Base-by-base conservation (phyloP, 2,797 vertebrate genomes). In the Sebastes iracundus region DNA sequence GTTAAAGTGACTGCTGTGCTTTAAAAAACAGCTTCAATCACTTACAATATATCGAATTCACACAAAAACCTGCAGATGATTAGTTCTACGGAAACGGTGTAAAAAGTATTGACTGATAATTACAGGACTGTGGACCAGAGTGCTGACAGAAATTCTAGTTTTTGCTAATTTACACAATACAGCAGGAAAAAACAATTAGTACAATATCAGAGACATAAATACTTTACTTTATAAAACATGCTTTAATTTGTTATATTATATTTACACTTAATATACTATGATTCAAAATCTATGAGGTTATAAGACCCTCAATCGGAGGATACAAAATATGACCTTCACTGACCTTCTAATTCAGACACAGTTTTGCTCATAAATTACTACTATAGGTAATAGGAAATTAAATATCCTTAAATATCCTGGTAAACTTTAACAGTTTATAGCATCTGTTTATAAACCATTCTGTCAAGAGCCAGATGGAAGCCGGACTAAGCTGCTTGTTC, bases 401-500 rank as follows among this genome's bases (percentile, higher is more conserved):
- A 62, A 74, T 56, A 35, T 55, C 12, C 7, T 18, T 61, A 42
- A 42, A 14, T 42, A 42, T 23, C 52, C 16, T 55, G 5, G 13
- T 23, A 42, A 59, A 63, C 27, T 49, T 60, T 16, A 65, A 42
- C 23, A 46, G 32, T 49, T 38, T 30, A 46, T 23, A 73, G 60
- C 60, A 22, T 67, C 20, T 25, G 25, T 28, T 71, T 69, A 13
- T 14, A 64, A 35, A 46, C 11, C 32, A 7, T 22, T 1, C 9
- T 55, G 42, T 53, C n/a, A 30, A 69, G 25, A 46, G 18, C 18
- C 46, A 55, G 23, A 32, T 22, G 16, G 42, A 46, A 42, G 7
- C 42, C 49, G 18, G 49, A 52, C 49, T 53, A 80, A 79, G 42
- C 73, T 61, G 74, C 33, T 77, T 80, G 42, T 77, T 82, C 55